Conservation (phyloP, 2,113 vertebrate species). For the Rattus norvegicus region GRCr8 NC_086026.1:42827001-42827500, state of each 20-base stretch:
- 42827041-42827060: neutral
- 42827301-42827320: neutral
- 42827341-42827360: neutral
- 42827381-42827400: too few relatives aligned
- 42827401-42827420: too few relatives aligned
- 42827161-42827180: neutral
- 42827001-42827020: too few relatives aligned
- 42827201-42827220: neutral
- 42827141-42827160: neutral
- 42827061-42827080: neutral
- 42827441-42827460: too few relatives aligned
- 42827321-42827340: neutral
- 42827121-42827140: neutral
- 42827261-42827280: neutral
- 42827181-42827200: neutral
- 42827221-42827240: neutral
- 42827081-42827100: neutral
- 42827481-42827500: neutral
- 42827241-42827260: neutral
- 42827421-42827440: too few relatives aligned
- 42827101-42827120: neutral
- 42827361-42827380: too few relatives aligned
- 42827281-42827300: neutral
- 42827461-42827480: too few relatives aligned
- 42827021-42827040: neutral